Evolutionary conservation across 2,888 invertebrate species (phyloP).

Genomic region (Ormyrus pomaceus): DNA sequence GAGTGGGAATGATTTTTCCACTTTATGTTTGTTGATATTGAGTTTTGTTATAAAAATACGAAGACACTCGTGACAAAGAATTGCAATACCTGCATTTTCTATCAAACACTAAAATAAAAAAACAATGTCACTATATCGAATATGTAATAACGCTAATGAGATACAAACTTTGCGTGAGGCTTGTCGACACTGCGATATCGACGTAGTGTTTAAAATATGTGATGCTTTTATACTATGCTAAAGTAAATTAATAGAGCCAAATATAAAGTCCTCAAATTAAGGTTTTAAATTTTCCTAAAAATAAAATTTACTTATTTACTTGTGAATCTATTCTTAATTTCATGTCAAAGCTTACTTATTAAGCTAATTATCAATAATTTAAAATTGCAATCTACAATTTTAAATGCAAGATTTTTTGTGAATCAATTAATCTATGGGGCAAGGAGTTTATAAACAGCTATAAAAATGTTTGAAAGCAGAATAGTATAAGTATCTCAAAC

Average conservation of each 20-base stretch:
- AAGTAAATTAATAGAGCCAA: neutral
- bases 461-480: constrained; percentile 32
- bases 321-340: neutral
- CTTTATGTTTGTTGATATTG: constrained; percentile 65
- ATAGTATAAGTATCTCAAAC: constrained; percentile 47
- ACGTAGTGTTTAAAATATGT: constrained; percentile 47
- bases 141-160: constrained; percentile 35
- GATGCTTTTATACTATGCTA: constrained; percentile 53
- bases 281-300: constrained; percentile 32
- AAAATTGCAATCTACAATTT: constrained; percentile 24
- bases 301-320: constrained; percentile 7
- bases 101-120: constrained; percentile 42
- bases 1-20: constrained; percentile 27
- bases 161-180: constrained; percentile 41
- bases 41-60: constrained; percentile 65
- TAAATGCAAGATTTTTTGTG: neutral
- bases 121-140: constrained; percentile 55
- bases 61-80: constrained; percentile 47
- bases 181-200: constrained; percentile 43
- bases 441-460: neutral
- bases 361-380: constrained; percentile 6
- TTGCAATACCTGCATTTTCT: constrained; percentile 57
- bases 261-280: too few species aligned
- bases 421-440: constrained; percentile 20
- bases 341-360: neutral